phyloP scores from a whole-genome alignment of 2,888 invertebrate genomes.

The Smittia aterrima region DNA sequence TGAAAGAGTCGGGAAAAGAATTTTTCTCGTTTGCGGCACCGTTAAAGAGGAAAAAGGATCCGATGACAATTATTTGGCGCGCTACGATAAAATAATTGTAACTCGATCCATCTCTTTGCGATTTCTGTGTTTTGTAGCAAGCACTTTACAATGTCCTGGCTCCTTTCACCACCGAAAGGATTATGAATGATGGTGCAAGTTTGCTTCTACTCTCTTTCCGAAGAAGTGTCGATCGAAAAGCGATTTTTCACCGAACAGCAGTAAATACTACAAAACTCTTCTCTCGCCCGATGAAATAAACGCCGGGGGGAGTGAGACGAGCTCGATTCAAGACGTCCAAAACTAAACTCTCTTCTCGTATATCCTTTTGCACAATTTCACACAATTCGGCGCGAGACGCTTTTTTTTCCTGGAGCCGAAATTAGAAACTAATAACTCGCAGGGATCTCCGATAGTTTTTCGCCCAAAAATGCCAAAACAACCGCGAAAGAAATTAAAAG shows the following conservation, averaged over 20 bases:
- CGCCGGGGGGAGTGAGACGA: not conserved
- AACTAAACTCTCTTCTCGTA: not conserved
- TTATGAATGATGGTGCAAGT: constrained; percentile 23
- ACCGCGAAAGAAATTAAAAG: not conserved
- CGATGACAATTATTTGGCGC: constrained; percentile 44
- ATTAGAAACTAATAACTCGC: constrained; percentile 1
- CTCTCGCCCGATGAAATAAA: not conserved
- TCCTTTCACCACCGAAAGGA: constrained; percentile 18
- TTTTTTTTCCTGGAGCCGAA: not conserved
- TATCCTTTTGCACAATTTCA: constrained; percentile 25
- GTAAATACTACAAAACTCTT: constrained; percentile 14
- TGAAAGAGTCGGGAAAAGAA: not conserved
- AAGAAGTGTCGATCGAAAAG: constrained; percentile 13
- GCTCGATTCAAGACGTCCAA: not conserved
- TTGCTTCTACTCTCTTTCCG: constrained; percentile 2
- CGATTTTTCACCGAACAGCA: constrained; percentile 5
- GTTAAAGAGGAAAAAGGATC: constrained; percentile 1
- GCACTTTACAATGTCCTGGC: constrained; percentile 23
- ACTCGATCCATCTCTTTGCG: constrained; percentile 43
- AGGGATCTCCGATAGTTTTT: not conserved
- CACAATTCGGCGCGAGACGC: not conserved
- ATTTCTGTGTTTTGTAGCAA: constrained; percentile 43
- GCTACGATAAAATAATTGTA: constrained; percentile 43
- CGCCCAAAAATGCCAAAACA: not conserved
- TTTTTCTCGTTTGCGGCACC: constrained; percentile 5